These are phyloP conservation scores for Canis aureus DNA, from an alignment of 2,113 vertebrate species.

Conservation along the genomic window DNA sequence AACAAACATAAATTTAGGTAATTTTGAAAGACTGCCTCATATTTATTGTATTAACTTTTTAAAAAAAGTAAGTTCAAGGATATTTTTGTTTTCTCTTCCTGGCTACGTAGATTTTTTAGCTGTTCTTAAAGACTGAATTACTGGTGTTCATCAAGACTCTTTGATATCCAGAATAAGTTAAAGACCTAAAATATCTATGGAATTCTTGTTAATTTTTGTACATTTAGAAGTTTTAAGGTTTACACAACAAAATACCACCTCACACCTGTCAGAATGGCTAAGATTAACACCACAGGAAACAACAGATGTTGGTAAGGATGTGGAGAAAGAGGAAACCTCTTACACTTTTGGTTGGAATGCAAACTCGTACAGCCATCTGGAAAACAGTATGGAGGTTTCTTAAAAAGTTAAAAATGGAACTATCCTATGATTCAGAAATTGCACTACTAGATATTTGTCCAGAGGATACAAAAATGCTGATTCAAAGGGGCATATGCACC, in stretches of 20 bases:
- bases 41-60: slow-evolving; percentile 74
- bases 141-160: neutral
- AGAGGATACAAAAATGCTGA: neutral
- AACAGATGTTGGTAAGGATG: neutral
- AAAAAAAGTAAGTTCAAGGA: slow-evolving; percentile 60
- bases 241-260: neutral
- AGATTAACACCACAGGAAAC: neutral
- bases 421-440: neutral
- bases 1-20: slow-evolving; percentile 75
- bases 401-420: neutral
- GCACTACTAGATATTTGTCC: neutral
- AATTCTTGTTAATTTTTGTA: neutral
- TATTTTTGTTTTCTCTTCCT: slow-evolving; percentile 47
- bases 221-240: neutral
- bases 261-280: neutral
- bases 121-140: neutral
- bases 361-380: neutral
- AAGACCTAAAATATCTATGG: neutral
- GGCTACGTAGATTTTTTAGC: neutral
- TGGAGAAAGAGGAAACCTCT: neutral
- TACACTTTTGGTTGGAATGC: neutral
- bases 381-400: neutral
- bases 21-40: slow-evolving; percentile 73
- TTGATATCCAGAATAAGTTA: slow-evolving; percentile 35
- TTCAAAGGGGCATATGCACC: neutral